These are phyloP conservation scores for Hylaea fasciaria DNA, from an alignment of 2,888 invertebrate species.

Conservation along the genomic window DNA sequence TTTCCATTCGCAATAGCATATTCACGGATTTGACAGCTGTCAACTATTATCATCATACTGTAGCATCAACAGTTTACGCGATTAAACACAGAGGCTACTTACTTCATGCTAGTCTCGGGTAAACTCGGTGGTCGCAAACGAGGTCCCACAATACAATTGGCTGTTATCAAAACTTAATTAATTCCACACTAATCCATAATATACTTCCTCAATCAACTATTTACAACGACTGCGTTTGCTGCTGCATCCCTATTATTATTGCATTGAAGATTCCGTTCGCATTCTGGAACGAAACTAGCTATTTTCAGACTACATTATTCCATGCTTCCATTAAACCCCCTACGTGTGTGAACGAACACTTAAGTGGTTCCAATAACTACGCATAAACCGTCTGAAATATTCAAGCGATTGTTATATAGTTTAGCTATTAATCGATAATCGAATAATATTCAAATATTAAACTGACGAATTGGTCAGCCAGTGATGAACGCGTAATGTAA, in stretches of 20 bases:
- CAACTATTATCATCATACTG: no score
- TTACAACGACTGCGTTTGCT: conserved; percentile 47
- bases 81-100: neutral
- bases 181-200: conserved; percentile 45
- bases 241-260: conserved; percentile 22
- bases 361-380: neutral
- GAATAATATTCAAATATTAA: no score
- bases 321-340: no score
- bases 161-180: conserved; percentile 48
- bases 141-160: conserved; percentile 29
- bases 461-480: no score
- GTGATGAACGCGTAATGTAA: no score
- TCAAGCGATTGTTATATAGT: neutral
- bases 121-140: conserved; percentile 15
- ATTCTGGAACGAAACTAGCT: no score
- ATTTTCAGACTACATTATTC: no score
- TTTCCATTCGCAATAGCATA: no score
- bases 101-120: conserved; percentile 2
- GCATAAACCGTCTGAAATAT: neutral
- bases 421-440: no score
- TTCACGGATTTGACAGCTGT: no score
- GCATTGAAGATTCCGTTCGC: neutral
- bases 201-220: conserved; percentile 44
- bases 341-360: no score
- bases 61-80: no score